Conservation (phyloP, 92 coral and sea anemone genomes). For the Epizoanthus ramosus region DNA sequence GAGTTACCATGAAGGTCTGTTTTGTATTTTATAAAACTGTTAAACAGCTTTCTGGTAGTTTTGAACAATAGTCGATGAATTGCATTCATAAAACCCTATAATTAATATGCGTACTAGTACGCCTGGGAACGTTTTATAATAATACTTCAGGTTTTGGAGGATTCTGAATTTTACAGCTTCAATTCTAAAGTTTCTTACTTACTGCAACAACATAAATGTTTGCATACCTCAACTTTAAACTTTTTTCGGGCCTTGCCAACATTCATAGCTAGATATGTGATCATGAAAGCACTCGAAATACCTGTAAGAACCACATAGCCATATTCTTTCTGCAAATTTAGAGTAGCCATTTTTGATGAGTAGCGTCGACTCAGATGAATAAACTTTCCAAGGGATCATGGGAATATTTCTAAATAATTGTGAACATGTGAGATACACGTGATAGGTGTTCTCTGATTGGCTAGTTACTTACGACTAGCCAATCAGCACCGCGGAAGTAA, state of each 20-base stretch:
- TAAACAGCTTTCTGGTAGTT: too few relatives aligned
- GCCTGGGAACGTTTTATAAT: too few relatives aligned
- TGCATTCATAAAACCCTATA: too few relatives aligned
- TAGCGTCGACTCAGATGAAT: neutral
- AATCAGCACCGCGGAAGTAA: constrained; percentile 9
- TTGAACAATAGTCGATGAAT: too few relatives aligned
- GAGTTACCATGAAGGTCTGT: too few relatives aligned
- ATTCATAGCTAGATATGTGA: constrained; percentile 72
- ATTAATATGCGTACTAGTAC: too few relatives aligned
- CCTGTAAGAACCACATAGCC: constrained; percentile 93
- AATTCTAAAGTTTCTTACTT: too few relatives aligned
- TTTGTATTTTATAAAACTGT: too few relatives aligned
- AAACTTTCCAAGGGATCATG: neutral
- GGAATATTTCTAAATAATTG: neutral
- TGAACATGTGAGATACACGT: constrained; percentile 49
- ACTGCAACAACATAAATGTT: neutral
- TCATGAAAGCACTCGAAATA: constrained; percentile 83
- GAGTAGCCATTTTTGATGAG: constrained; percentile 64
- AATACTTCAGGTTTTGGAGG: neutral
- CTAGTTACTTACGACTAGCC: neutral
- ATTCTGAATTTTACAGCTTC: neutral
- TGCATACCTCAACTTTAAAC: constrained; percentile 66
- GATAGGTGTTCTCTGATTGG: constrained; percentile 48
- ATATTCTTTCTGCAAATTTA: constrained; percentile 70
- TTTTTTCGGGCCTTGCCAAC: constrained; percentile 91